These are phyloP conservation scores for Herminia tarsipennalis DNA, from an alignment of 2,888 invertebrate genomes.

Conservation along the genomic window DNA sequence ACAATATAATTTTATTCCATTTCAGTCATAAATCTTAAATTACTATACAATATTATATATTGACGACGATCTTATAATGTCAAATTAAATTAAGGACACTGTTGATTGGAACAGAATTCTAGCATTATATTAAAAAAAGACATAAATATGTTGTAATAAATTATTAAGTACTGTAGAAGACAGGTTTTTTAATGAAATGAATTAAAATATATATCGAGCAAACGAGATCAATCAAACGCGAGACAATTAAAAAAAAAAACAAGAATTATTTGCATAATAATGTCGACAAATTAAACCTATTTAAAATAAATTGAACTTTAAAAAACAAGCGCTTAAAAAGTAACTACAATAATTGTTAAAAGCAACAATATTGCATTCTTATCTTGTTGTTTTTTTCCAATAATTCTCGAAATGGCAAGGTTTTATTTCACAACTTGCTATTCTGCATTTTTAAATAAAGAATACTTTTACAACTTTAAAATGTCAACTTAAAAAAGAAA, in stretches of 20 bases:
- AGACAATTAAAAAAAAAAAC: slow-evolving; percentile 22
- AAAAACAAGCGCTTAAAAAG: too few species aligned
- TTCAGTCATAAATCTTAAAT: neutral
- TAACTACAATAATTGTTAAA: too few species aligned
- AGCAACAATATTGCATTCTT: too few species aligned
- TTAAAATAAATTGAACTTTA: too few species aligned
- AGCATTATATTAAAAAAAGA: slow-evolving; percentile 3
- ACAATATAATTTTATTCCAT: neutral
- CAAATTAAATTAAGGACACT: slow-evolving; percentile 5
- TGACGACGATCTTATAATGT: slow-evolving; percentile 5
- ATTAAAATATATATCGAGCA: slow-evolving; percentile 21
- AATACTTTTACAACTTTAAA: slow-evolving; percentile 36
- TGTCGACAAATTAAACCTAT: slow-evolving; percentile 5
- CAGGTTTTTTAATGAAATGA: slow-evolving; percentile 29
- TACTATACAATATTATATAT: slow-evolving; percentile 1
- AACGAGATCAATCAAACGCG: slow-evolving; percentile 38
- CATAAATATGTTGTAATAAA: slow-evolving; percentile 17
- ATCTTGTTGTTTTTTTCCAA: slow-evolving; percentile 12
- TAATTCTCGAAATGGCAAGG: slow-evolving; percentile 28
- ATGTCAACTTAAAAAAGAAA: slow-evolving; percentile 44
- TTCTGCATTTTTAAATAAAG: slow-evolving; percentile 30
- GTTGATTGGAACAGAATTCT: slow-evolving; percentile 8
- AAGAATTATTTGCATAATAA: slow-evolving; percentile 26
- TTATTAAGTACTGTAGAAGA: slow-evolving; percentile 14
- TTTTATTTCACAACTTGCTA: slow-evolving; percentile 28